A percentile compares a stretch with the other conserved stretches of the same genome.
Evolutionary conservation across 2,888 invertebrate species (phyloP).

Genomic region (Andrena fulva): DNA sequence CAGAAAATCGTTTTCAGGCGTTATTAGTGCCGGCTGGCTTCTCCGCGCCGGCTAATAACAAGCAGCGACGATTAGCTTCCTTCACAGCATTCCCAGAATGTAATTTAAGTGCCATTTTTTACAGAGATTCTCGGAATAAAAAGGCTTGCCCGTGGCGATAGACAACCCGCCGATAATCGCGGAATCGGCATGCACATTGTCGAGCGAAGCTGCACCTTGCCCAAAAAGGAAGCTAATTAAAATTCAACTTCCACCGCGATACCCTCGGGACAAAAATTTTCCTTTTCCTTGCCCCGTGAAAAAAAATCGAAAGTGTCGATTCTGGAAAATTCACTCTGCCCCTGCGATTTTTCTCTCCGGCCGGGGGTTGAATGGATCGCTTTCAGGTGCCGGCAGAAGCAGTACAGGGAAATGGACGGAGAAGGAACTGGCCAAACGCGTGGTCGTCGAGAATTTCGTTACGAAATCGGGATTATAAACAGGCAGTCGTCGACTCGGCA

Average conservation of each 20-base stretch:
- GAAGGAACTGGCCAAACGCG: neutral
- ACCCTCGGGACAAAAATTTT: too few species aligned
- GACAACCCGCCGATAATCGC: constrained; percentile 15
- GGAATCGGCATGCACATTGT: neutral
- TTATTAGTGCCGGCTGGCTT: constrained; percentile 46
- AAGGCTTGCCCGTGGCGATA: constrained; percentile 1
- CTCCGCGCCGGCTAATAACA: neutral
- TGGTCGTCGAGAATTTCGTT: neutral
- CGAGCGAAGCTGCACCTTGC: too few species aligned
- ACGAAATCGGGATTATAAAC: constrained; percentile 26
- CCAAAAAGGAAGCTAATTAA: too few species aligned
- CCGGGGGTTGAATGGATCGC: neutral
- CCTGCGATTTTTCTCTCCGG: neutral
- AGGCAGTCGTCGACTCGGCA: neutral
- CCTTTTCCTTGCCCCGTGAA: too few species aligned
- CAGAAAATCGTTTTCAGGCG: constrained; percentile 34
- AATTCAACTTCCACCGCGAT: too few species aligned
- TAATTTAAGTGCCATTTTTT: constrained; percentile 24
- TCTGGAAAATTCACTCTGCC: neutral
- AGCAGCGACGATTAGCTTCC: constrained; percentile 29
- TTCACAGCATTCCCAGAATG: constrained; percentile 39
- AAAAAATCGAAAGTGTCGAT: too few species aligned
- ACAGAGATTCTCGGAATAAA: neutral
- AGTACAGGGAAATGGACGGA: neutral
- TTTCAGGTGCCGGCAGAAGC: neutral